Percentiles rank a stretch among this genome's conserved stretches.
Conservation (phyloP, 2,888 invertebrate species). For the Epinotia ramella region DNA sequence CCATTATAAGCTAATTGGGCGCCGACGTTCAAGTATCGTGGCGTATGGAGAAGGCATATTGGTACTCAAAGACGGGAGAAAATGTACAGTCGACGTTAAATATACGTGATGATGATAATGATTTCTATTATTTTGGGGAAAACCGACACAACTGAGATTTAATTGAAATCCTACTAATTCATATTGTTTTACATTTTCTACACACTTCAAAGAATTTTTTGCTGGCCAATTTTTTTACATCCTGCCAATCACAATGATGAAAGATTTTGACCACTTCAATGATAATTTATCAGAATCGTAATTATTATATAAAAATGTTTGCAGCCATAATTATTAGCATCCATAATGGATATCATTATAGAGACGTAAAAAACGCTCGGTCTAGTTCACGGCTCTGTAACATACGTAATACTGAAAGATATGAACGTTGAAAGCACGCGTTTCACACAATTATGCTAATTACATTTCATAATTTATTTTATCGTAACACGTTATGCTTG, state of each 20-base stretch:
- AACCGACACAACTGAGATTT: too few species aligned
- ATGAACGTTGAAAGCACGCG: conserved; percentile 9
- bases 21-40: conserved; percentile 51
- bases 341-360: background rate
- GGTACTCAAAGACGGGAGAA: background rate
- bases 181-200: too few species aligned
- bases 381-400: background rate
- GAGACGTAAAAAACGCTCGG: background rate
- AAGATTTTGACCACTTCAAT: too few species aligned
- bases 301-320: background rate
- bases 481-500: conserved; percentile 7
- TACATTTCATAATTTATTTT: conserved; percentile 22
- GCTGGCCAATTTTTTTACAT: too few species aligned
- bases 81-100: background rate
- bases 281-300: background rate
- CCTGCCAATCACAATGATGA: too few species aligned
- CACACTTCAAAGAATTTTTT: too few species aligned
- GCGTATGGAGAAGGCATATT: conserved; percentile 45
- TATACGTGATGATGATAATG: background rate
- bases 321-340: background rate
- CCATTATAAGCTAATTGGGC: conserved; percentile 73
- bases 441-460: conserved; percentile 22
- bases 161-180: too few species aligned
- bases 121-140: too few species aligned
- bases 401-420: background rate